phyloP scores from a whole-genome alignment of 2,113 vertebrate genomes.

The Rhabdomys dilectus region DNA sequence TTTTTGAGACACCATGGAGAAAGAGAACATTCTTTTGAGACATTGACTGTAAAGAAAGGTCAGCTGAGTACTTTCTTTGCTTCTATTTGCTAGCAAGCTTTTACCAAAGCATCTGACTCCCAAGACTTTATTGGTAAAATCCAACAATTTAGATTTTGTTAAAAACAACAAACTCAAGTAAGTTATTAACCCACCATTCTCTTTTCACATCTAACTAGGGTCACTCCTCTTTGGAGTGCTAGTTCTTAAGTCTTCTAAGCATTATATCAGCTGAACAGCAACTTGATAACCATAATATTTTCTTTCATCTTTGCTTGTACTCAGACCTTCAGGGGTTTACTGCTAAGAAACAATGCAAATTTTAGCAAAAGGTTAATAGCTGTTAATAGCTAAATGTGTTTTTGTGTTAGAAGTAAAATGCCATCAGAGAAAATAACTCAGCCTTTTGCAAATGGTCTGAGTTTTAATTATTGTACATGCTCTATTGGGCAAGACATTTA shows the following conservation, averaged over 20 bases:
- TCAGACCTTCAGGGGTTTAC: constrained; percentile 29
- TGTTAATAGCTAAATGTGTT: constrained; percentile 71
- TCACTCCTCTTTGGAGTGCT: background rate
- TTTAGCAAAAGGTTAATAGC: constrained; percentile 64
- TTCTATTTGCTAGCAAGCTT: too few species aligned
- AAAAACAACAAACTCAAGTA: background rate
- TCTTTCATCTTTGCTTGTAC: constrained; percentile 46
- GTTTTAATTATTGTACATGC: constrained; percentile 68
- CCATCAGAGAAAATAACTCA: constrained; percentile 50
- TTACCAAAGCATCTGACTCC: too few species aligned
- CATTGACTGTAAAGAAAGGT: too few species aligned
- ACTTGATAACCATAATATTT: constrained; percentile 1
- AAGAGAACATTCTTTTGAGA: too few species aligned
- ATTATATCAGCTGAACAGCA: background rate
- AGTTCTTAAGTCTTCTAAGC: constrained; percentile 31
- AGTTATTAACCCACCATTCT: background rate
- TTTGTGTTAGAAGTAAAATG: constrained; percentile 67
- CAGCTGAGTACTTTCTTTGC: too few species aligned
- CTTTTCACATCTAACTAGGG: constrained; percentile 42
- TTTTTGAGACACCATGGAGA: too few species aligned
- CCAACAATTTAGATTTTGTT: too few species aligned
- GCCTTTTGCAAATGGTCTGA: constrained; percentile 49
- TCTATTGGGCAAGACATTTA: constrained; percentile 41
- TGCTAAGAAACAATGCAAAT: constrained; percentile 55
- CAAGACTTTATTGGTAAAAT: too few species aligned